Conservation (phyloP, 2,888 invertebrate species). For the Neocrepidodera transversa region DNA sequence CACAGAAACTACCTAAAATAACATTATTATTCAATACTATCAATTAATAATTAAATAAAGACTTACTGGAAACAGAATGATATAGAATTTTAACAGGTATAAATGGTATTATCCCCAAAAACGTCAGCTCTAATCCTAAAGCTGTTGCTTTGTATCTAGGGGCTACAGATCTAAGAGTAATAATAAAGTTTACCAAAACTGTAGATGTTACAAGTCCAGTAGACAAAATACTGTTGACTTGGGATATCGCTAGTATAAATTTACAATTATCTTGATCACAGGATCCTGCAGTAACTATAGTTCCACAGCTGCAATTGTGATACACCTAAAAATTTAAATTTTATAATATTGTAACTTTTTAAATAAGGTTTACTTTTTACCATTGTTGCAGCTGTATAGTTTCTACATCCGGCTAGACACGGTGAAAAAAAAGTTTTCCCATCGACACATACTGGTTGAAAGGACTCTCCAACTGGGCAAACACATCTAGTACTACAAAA, state of each 20-base stretch:
- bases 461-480: slow-evolving; percentile 62
- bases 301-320: slow-evolving; percentile 59
- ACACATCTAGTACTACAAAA: slow-evolving; percentile 66
- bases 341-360: background rate
- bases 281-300: slow-evolving; percentile 63
- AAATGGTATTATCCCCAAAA: slow-evolving; percentile 65
- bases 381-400: slow-evolving; percentile 56
- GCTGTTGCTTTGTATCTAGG: slow-evolving; percentile 69
- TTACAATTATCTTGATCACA: slow-evolving; percentile 64
- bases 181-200: slow-evolving; percentile 63
- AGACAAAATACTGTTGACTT: slow-evolving; percentile 50
- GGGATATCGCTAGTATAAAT: slow-evolving; percentile 61
- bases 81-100: slow-evolving; percentile 71
- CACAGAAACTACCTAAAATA: slow-evolving; percentile 42
- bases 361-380: slow-evolving; percentile 51
- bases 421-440: slow-evolving; percentile 73
- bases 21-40: background rate
- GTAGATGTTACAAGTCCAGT: slow-evolving; percentile 55
- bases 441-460: slow-evolving; percentile 70
- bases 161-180: slow-evolving; percentile 65
- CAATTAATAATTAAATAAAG: slow-evolving; percentile 2
- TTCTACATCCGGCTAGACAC: slow-evolving; percentile 75
- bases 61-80: slow-evolving; percentile 60
- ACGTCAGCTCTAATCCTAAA: slow-evolving; percentile 65
- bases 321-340: slow-evolving; percentile 56